phyloP scores from a whole-genome alignment of 2,888 invertebrate species.

The Drosophila setosimentum region DNA sequence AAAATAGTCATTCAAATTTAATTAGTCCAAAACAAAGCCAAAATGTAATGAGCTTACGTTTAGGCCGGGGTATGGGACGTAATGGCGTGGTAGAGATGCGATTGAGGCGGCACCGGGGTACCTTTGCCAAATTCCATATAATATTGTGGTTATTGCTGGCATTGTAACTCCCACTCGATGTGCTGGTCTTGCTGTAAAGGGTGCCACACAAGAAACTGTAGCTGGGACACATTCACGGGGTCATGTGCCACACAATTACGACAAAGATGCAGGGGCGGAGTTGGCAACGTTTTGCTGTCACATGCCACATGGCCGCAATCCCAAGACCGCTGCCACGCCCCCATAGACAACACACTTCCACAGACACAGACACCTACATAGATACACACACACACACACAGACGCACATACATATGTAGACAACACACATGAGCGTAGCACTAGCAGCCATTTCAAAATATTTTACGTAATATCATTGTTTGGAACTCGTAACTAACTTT shows the following conservation, averaged over 20 bases:
- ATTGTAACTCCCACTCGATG: slow-evolving; percentile 47
- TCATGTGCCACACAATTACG: slow-evolving; percentile 81
- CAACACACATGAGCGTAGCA: slow-evolving; percentile 34
- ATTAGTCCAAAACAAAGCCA: slow-evolving; percentile 81
- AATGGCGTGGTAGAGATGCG: slow-evolving; percentile 1
- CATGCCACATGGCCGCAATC: slow-evolving; percentile 79
- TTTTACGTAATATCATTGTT: slow-evolving; percentile 82
- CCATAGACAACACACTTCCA: slow-evolving; percentile 24
- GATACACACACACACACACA: background rate
- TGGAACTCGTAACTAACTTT: slow-evolving; percentile 80
- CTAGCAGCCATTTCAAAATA: slow-evolving; percentile 73
- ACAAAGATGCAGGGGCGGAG: slow-evolving; percentile 76
- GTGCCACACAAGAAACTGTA: slow-evolving; percentile 43
- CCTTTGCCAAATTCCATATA: slow-evolving; percentile 65
- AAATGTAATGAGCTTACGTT: slow-evolving; percentile 81
- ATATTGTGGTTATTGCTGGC: slow-evolving; percentile 75
- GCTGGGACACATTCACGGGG: slow-evolving; percentile 55
- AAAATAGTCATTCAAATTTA: slow-evolving; percentile 82
- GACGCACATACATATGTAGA: background rate
- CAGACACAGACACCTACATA: slow-evolving; percentile 14
- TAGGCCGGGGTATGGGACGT: slow-evolving; percentile 25
- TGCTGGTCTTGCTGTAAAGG: slow-evolving; percentile 53
- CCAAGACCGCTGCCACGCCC: slow-evolving; percentile 69
- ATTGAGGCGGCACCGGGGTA: slow-evolving; percentile 38
- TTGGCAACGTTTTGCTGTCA: slow-evolving; percentile 74